Conservation (phyloP, 2,113 vertebrate genomes). For the Sander vitreus region DNA sequence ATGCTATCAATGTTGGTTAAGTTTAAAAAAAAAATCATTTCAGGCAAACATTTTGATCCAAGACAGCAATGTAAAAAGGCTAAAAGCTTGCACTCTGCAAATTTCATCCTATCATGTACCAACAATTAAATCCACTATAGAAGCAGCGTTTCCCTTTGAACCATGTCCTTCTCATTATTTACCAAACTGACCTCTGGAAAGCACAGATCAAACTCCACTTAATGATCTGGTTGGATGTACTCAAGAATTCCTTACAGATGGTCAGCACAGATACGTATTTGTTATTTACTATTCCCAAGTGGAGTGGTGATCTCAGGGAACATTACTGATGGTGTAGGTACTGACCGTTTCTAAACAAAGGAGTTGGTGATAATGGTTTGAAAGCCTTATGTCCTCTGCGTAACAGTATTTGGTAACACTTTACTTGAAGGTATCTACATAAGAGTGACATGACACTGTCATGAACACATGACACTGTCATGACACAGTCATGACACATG, state of each 20-base stretch:
- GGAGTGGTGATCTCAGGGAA: not conserved
- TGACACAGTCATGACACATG: no score
- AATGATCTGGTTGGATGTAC: not conserved
- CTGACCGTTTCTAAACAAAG: not conserved
- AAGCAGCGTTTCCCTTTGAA: not conserved
- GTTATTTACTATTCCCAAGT: not conserved
- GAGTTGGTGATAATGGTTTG: not conserved
- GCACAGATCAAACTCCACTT: not conserved
- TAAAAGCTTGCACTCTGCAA: not conserved
- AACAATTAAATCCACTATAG: not conserved
- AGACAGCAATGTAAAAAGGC: not conserved
- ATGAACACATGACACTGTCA: no score
- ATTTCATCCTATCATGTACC: not conserved
- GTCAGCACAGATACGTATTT: not conserved
- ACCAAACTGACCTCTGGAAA: not conserved
- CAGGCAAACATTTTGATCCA: not conserved
- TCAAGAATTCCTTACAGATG: not conserved
- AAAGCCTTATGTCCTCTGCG: not conserved
- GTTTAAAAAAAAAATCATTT: not conserved
- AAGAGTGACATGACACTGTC: no score
- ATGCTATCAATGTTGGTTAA: not conserved
- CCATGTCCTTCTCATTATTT: not conserved
- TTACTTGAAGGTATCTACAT: no score
- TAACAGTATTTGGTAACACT: not conserved
- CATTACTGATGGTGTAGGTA: not conserved